These are phyloP conservation scores for Pterocles gutturalis DNA, from an alignment of 2,113 vertebrate genomes.

Conservation along the genomic window DNA sequence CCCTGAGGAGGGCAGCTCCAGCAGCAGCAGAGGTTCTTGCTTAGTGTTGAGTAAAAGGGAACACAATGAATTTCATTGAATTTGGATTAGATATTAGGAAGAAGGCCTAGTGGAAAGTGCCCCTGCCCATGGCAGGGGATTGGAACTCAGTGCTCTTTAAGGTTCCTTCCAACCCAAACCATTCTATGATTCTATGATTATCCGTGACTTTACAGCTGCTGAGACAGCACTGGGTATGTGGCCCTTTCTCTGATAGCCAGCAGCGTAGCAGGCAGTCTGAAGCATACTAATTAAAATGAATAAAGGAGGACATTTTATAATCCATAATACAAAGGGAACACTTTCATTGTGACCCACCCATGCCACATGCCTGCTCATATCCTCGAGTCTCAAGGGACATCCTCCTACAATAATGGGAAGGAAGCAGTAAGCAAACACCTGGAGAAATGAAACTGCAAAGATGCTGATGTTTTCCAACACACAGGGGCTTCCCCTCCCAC, in stretches of 20 bases:
- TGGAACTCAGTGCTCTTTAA: too few relatives aligned
- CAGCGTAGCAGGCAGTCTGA: neutral
- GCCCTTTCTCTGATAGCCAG: neutral
- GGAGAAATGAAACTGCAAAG: fast-evolving
- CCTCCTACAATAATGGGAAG: neutral
- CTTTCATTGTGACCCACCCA: neutral
- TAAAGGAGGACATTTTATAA: neutral
- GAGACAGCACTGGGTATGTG: too few relatives aligned
- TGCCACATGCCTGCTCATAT: fast-evolving
- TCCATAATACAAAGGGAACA: neutral
- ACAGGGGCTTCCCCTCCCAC: neutral
- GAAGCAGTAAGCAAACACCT: neutral
- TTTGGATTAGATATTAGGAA: too few relatives aligned
- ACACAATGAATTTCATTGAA: neutral
- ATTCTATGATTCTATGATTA: too few relatives aligned
- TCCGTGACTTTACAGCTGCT: too few relatives aligned
- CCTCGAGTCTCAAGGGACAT: neutral
- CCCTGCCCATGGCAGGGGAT: too few relatives aligned
- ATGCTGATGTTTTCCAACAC: neutral
- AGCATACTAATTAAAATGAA: neutral
- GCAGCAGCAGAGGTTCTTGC: neutral
- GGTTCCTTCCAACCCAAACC: too few relatives aligned
- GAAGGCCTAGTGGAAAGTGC: too few relatives aligned
- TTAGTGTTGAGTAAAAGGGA: neutral
- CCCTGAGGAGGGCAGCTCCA: neutral